These are phyloP conservation scores for Trichoplax adhaerens DNA, from an alignment of 37 sponge, comb jelly and placozoan genomes.

Conservation along the genomic window DNA sequence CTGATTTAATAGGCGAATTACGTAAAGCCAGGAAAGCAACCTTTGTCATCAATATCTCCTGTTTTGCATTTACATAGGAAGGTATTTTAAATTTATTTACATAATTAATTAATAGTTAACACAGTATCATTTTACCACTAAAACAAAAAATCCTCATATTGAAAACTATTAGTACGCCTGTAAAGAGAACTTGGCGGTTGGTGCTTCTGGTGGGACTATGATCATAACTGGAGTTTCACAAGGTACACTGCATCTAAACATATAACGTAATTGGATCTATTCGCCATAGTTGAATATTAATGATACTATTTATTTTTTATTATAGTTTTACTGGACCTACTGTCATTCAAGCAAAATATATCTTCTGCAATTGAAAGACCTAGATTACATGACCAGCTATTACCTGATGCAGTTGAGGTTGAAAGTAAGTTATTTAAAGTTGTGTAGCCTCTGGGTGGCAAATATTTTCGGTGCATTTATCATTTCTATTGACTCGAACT, in stretches of 20 bases:
- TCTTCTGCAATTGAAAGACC: conserved; percentile 23
- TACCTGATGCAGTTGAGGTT: conserved; percentile 22
- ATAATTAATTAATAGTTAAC: not conserved
- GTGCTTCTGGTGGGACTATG: conserved; percentile 43
- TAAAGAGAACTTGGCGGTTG: conserved; percentile 7
- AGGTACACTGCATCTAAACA: conserved; percentile 21
- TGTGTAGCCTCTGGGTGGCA: too few relatives aligned
- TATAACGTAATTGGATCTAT: not conserved
- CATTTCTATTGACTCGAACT: too few relatives aligned
- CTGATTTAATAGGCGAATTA: conserved; percentile 33
- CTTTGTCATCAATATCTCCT: conserved; percentile 62
- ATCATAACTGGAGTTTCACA: conserved; percentile 35
- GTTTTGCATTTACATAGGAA: conserved; percentile 23
- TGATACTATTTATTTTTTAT: not conserved
- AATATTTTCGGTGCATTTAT: too few relatives aligned
- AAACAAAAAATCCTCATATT: too few relatives aligned
- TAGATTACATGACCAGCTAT: conserved; percentile 54
- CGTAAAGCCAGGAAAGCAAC: conserved; percentile 51
- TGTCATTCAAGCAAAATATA: conserved; percentile 14
- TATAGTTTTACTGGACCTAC: conserved; percentile 16
- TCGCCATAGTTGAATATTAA: not conserved
- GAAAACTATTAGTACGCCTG: too few relatives aligned
- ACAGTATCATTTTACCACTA: not conserved
- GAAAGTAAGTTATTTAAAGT: conserved; percentile 20
- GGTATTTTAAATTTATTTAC: not conserved